These are phyloP conservation scores for Leptinotarsa rubiginosa DNA, from an alignment of 2,888 invertebrate genomes.

Conservation along the genomic window DNA sequence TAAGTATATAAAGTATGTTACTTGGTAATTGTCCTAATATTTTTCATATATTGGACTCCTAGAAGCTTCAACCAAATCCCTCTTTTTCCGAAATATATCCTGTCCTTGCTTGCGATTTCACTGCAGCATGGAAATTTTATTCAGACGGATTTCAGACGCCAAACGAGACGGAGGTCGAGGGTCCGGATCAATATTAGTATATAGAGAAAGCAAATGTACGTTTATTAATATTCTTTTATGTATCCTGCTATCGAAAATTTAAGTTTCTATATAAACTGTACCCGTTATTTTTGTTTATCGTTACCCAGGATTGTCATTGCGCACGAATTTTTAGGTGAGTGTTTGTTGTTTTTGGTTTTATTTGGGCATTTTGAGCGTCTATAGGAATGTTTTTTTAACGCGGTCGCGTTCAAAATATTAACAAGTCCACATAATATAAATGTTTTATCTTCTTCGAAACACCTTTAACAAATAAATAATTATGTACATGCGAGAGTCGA, in stretches of 20 bases:
- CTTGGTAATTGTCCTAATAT: too few species aligned
- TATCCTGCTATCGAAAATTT: neutral
- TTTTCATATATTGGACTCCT: too few species aligned
- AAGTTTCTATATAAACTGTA: conserved; percentile 1
- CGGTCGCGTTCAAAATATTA: too few species aligned
- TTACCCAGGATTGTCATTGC: neutral
- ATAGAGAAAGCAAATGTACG: neutral
- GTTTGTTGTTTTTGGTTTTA: neutral
- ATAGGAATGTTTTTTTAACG: too few species aligned
- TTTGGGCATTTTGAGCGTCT: too few species aligned
- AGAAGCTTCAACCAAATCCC: too few species aligned
- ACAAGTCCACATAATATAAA: too few species aligned
- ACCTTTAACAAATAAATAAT: too few species aligned
- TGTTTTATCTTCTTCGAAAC: too few species aligned
- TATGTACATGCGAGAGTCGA: neutral
- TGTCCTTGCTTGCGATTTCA: too few species aligned
- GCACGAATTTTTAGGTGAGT: conserved; percentile 1
- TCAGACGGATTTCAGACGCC: conserved; percentile 3
- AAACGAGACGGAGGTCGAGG: neutral
- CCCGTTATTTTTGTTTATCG: neutral
- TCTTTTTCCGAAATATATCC: too few species aligned
- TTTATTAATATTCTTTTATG: neutral
- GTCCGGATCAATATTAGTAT: neutral
- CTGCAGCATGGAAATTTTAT: neutral
- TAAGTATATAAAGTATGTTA: too few species aligned